Evolutionary conservation across 1,140 invertebrate genomes (phyloP), one percentile per base, ranked within the genome.

Genomic region (Nasonia longicornis): DNA sequence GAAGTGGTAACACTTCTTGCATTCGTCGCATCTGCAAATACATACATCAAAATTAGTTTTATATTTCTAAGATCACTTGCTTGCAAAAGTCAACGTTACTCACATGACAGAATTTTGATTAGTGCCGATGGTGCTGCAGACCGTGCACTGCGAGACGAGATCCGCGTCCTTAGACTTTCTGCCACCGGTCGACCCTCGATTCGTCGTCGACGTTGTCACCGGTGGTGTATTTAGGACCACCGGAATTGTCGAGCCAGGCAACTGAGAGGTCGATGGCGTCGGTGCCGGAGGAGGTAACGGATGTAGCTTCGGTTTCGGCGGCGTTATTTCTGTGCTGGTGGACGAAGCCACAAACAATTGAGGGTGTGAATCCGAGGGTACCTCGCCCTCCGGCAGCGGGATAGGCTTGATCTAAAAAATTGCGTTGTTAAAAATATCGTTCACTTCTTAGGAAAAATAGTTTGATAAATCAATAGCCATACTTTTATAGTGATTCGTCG

Each of bases 1-100:
- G 88, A 98, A 98, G 90, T 98, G 97, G 91, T 97, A 98, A 84
- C 95, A 94, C 87, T 96, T 95, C 86, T 93, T 92, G 89, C 97
- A 98, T 88, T 98, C 96, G 90, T 98, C 97, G 91, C 97, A 98
- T 89, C 96, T 97, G 79, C 14, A 76, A 83, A 84, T 22, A 71
- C 52, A 72, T 73, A 77, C 83, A 26, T 67, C 4, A 67, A 67
- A n/a, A 31, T 67, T 67, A 67, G 3, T 29, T 29, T 26, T 12
- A 12, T 12, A 29, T 67, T 31, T 31, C 10, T 12, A 22, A 58
- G 4, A 72, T 14, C 12, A 26, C 16, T 11, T 8, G 29, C 45
- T 67, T 14, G 10, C 10, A 67, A 77, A 77, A 72, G 80, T 74
- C 48, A 78, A 79, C 75, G 74, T 75, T 72, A 72, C 90, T 90